Evolutionary conservation across 2,888 invertebrate species (phyloP), one percentile per base, ranked within the genome.

Genomic region (Sepioteuthis lessoniana): DNA sequence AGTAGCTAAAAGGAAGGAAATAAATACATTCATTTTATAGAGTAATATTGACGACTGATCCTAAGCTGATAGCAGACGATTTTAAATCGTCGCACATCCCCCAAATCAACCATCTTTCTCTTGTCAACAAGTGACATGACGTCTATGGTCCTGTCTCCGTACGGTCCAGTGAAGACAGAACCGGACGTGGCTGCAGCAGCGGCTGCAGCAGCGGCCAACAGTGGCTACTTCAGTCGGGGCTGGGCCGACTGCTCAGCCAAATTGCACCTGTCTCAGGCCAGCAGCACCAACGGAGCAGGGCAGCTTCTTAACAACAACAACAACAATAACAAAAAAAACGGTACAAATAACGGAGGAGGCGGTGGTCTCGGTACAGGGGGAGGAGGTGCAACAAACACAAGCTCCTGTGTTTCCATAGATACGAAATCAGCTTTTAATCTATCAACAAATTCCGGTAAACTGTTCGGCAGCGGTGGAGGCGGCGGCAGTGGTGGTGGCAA

Each of bases 161-260:
- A 76, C 76, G 76, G 76, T n/a, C 76, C 76, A n/a, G 76, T 76
- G 3, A 76, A 76, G 76, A 76, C 76, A 76, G 76, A 76, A n/a
- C 76, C 76, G n/a, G 76, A 76, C 76, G 76, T 76, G n/a, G 76
- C 76, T 76, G 76, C 76, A 25, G 76, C 76, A 76, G 76, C 76
- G 76, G 76, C 76, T 2, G 76, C 76, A 76, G 76, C 76, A n/a
- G 76, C 76, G 19, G 76, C 76, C 76, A 76, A 16, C 76, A 76
- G 76, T 76, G 76, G 76, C 76, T 76, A 76, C n/a, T 76, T 76
- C n/a, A 76, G 76, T 76, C n/a, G 76, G 76, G 76, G 76, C 13
- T 76, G 76, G 76, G 76, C 76, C 76, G 76, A 76, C n/a, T 76
- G 76, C n/a, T 76, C 76, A 35, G 76, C 35, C 76, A 76, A 76